Evolutionary conservation across 2,113 vertebrate genomes (phyloP), one percentile per base, ranked within the genome.

Genomic region (Blennius ocellaris): DNA sequence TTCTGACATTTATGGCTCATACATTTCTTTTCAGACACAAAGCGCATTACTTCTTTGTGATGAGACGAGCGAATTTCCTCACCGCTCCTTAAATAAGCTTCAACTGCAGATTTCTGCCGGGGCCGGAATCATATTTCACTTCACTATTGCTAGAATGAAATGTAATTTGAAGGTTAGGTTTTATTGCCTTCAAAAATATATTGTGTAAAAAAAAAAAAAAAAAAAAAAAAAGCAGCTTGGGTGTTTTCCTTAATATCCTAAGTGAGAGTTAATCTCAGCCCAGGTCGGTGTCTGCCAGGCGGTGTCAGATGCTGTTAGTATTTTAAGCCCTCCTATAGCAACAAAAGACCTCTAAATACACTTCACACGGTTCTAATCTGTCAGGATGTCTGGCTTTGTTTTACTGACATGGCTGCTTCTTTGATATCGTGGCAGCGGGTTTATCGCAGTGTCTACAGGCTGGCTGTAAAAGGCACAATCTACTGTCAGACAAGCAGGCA

Each of bases 1-100:
- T 77, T 59, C 49, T 76, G 87, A 90, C 87, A 84, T 89, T 91
- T 89, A 89, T 85, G 53, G 69, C 66, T 64, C 4, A 2, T 53
- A 36, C 55, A 63, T 88, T 90, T 85, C 74, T 84, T 90, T 76
- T 30, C 15, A 47, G 69, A 78, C 76, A 82, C 76, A 84, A 85
- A 84, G 63, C 48, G 14, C 80, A 88, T 84, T 60, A 76, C 41
- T 79, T 62, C 47, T 79, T 51, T 39, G 69, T 51, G 48, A 63
- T 68, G 69, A 62, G 76, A 66, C 53, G 39, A 48, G 38, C 58
- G 5, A 38, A 53, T 5, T 14, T 39, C 58, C 71, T 41, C 54
- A 17, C 15, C 5, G 2, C 40, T 12, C 21, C 49, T 17, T 53
- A 9, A 69, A 47, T 53, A 55, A 43, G 49, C 74, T 48, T 53